Percentiles rank a stretch among this genome's conserved stretches.
These are phyloP conservation scores for Phrynocephalus guinanensis DNA, from an alignment of 2,797 vertebrate genomes.

Conservation along the genomic window DNA sequence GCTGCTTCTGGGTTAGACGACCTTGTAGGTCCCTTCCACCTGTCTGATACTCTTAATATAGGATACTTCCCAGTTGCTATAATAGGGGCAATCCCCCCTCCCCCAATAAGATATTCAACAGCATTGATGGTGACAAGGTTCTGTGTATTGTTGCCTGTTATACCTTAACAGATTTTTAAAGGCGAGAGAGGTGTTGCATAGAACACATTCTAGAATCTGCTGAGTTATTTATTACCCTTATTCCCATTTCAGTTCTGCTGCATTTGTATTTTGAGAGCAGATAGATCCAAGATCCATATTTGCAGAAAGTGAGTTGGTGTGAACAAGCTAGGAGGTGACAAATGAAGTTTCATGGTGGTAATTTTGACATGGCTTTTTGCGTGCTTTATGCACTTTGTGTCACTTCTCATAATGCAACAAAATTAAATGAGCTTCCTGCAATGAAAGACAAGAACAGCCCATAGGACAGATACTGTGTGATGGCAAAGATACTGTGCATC, in stretches of 20 bases:
- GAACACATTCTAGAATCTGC: background rate
- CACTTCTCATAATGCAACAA: constrained; percentile 60
- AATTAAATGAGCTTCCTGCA: constrained; percentile 61
- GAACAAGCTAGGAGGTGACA: constrained; percentile 45
- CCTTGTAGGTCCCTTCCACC: background rate
- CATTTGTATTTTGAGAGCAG: constrained; percentile 45
- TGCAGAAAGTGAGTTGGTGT: background rate
- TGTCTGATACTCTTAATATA: background rate
- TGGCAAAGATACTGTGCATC: constrained; percentile 58
- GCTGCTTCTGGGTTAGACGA: background rate
- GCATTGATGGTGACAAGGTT: background rate
- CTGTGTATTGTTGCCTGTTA: background rate
- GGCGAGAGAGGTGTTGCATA: too few species aligned
- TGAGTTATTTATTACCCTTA: background rate
- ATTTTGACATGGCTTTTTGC: constrained; percentile 65
- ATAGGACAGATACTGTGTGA: background rate
- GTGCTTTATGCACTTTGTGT: constrained; percentile 42
- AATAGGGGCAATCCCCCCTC: background rate
- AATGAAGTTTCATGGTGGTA: constrained; percentile 41
- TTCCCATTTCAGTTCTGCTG: background rate
- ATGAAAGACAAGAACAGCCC: constrained; percentile 28
- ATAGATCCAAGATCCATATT: background rate
- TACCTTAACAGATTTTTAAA: background rate
- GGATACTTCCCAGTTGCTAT: background rate
- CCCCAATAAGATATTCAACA: background rate